Evolutionary conservation across 2,888 invertebrate genomes (phyloP), one percentile per base, ranked within the genome.

Genomic region (Emesis castigata): DNA sequence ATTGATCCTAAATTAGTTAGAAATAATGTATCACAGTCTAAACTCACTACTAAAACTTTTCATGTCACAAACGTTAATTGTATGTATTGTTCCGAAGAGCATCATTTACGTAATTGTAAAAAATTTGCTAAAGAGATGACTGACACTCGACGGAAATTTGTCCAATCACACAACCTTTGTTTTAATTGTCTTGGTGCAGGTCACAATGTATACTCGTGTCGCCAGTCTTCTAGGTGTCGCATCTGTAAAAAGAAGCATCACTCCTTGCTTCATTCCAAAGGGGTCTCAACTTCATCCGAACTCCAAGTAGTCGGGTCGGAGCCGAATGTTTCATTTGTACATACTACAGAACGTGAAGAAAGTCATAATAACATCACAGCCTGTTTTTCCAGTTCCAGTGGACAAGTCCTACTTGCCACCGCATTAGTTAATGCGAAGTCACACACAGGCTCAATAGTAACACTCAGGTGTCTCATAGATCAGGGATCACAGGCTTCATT

Each of bases 401-500:
- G 61, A 6, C 75, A 77, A 58, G 74, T 79, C 8, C 22, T 84
- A 22, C 75, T 86, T 64, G 84, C 84, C 11, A 85, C 83, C 11
- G 85, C 86, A 6, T 53, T 83, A 7, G 76, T 85, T 5, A 44
- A 73, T 5, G 83, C 76, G 0, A 53, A 73, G 44, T 69, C 84
- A 2, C 77, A 53, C 44, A 68, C 73, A n/a, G 85, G 85, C 7
- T 14, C 18, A 1, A 44, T 48, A 14, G 61, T 69, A 1, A 20
- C 73, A 5, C 31, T 85, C 29, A 66, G 87, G 53, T 82, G 82
- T 6, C 79, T 88, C 29, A 16, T 88, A 8, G 86, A 87, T 39
- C 86, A 85, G 65, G 87, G 85, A 2, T 87, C 86, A 6, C 86
- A 86, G 9, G 85, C 83, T 6, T 84, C 85, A 0, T 87, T 88